A percentile compares a stretch with the other conserved stretches of the same genome.
phyloP scores from a whole-genome alignment of 2,888 invertebrate species.

The Holacanthella duospinosa region DNA sequence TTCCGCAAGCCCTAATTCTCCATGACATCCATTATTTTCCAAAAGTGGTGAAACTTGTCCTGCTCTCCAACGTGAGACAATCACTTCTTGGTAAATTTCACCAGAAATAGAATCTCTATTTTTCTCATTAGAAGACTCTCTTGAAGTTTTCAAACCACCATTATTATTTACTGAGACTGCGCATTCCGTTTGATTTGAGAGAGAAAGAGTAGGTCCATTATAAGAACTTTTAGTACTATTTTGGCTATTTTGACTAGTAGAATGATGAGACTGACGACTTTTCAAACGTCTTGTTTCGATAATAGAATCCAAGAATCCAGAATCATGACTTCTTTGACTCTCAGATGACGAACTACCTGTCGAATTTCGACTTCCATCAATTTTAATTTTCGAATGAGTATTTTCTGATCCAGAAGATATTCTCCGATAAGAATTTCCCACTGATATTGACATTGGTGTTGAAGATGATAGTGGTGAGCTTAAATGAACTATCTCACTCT shows the following conservation, averaged over 20 bases:
- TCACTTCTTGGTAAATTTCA: slow-evolving; percentile 23
- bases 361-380: slow-evolving; percentile 35
- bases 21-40: neutral
- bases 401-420: slow-evolving; percentile 7
- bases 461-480: slow-evolving; percentile 6
- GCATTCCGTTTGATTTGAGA: slow-evolving; percentile 5
- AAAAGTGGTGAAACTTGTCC: slow-evolving; percentile 9
- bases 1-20: slow-evolving; percentile 1
- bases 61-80: slow-evolving; percentile 11
- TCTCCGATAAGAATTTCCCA: too few relatives aligned
- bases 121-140: too few relatives aligned
- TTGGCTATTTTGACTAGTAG: neutral
- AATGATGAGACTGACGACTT: neutral
- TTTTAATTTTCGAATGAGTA: slow-evolving; percentile 15
- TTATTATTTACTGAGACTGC: too few relatives aligned
- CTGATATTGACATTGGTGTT: neutral
- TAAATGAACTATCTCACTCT: neutral
- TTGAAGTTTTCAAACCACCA: too few relatives aligned
- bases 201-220: too few relatives aligned
- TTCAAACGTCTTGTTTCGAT: neutral
- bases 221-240: neutral
- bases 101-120: too few relatives aligned
- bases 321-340: slow-evolving; percentile 66
- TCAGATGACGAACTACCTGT: slow-evolving; percentile 38
- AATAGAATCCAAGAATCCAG: slow-evolving; percentile 63